Evolutionary conservation across 2,888 invertebrate species (phyloP).

Genomic region (Drosophila prostipennis): DNA sequence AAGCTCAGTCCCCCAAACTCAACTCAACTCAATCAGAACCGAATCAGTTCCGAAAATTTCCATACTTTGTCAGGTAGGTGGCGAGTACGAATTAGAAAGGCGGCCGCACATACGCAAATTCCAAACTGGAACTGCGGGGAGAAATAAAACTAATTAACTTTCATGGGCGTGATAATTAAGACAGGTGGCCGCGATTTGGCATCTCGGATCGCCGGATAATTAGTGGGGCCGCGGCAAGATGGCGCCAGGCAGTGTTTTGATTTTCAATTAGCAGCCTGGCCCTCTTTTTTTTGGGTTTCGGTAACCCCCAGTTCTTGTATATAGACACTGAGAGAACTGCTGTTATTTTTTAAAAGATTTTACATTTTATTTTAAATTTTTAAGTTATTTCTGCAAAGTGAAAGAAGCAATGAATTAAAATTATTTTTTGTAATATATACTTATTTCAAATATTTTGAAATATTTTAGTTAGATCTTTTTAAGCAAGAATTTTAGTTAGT

Average conservation of each 20-base stretch:
- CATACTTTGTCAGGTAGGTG: constrained; percentile 61
- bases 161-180: constrained; percentile 45
- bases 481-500: no score
- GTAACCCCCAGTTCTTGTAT: constrained; percentile 3
- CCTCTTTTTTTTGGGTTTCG: background rate
- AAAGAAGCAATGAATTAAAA: no score
- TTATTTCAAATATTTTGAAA: no score
- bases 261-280: constrained; percentile 34
- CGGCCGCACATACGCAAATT: constrained; percentile 32
- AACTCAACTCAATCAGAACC: constrained; percentile 22
- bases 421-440: no score
- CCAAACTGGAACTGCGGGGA: constrained; percentile 17
- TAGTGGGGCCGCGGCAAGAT: constrained; percentile 29
- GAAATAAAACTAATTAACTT: constrained; percentile 54
- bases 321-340: background rate
- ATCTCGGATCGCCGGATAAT: constrained; percentile 37
- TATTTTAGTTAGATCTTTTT: no score
- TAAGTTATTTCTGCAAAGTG: no score
- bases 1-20: constrained; percentile 18
- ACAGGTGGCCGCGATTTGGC: constrained; percentile 44
- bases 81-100: constrained; percentile 67
- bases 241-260: constrained; percentile 41
- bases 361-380: no score
- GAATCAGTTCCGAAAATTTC: constrained; percentile 30
- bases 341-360: background rate